Evolutionary conservation across 2,113 vertebrate genomes (phyloP).

Genomic region (Saccopteryx bilineata): DNA sequence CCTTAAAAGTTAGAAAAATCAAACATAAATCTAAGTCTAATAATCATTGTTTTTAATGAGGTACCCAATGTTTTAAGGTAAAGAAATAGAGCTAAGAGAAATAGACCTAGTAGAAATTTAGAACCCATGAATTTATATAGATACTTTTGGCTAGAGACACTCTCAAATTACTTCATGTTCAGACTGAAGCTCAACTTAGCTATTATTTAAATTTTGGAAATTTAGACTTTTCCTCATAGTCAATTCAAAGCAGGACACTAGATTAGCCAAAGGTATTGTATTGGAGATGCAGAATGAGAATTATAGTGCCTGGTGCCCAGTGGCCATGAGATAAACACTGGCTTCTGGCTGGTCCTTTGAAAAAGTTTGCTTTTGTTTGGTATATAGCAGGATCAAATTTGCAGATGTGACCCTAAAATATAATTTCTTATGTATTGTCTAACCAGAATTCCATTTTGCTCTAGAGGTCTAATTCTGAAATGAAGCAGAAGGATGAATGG

Average conservation of each 20-base stretch:
- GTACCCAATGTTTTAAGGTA: too few species aligned
- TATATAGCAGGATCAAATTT: neutral
- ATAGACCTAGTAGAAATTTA: neutral
- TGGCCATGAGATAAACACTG: neutral
- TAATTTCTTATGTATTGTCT: neutral
- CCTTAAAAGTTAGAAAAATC: neutral
- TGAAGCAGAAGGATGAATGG: neutral
- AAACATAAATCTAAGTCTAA: neutral
- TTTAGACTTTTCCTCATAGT: neutral
- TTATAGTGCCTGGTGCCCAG: neutral
- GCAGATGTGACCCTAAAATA: neutral
- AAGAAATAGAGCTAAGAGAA: neutral
- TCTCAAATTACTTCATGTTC: neutral
- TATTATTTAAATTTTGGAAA: neutral
- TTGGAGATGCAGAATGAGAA: neutral
- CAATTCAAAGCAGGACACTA: neutral
- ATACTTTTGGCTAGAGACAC: neutral
- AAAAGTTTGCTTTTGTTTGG: neutral
- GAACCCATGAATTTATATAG: neutral
- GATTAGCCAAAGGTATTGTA: neutral
- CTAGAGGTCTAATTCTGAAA: neutral
- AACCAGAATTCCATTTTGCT: neutral
- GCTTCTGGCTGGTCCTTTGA: neutral
- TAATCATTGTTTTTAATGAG: rapidly evolving
- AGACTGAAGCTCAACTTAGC: neutral